Evolutionary conservation across 2,113 vertebrate genomes (phyloP).

Genomic region (Oenanthe melanoleuca): DNA sequence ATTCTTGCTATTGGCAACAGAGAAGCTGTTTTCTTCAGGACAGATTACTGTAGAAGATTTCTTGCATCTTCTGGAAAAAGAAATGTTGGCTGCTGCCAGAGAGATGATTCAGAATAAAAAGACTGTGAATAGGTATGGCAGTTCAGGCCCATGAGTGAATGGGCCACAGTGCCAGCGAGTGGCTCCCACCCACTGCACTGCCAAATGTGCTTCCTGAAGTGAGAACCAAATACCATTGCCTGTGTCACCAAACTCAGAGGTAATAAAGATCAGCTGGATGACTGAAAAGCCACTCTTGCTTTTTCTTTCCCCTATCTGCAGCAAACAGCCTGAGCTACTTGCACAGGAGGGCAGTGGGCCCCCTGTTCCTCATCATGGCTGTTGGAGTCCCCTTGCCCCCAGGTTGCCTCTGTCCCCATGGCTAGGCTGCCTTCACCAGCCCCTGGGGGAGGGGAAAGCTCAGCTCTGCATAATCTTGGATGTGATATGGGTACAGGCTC

Average conservation of each 20-base stretch:
- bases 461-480: not conserved
- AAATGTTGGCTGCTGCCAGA: not conserved
- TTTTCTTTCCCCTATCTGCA: not conserved
- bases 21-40: not conserved
- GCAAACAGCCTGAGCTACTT: not conserved
- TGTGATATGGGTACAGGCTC: not conserved
- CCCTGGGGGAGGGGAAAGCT: not conserved
- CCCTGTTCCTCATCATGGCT: rapidly evolving
- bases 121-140: not conserved
- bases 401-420: not conserved
- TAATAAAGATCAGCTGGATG: not conserved
- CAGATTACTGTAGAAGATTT: not conserved
- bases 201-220: not conserved
- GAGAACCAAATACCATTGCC: not conserved
- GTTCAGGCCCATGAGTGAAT: not conserved
- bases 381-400: not conserved
- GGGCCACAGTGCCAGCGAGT: not conserved
- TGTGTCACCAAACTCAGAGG: not conserved
- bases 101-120: not conserved
- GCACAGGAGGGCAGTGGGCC: rapidly evolving
- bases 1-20: not conserved
- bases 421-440: not conserved
- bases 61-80: not conserved
- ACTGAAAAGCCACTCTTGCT: not conserved
- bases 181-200: not conserved